These are phyloP conservation scores for Eucera pruinosa DNA, from an alignment of 2,888 invertebrate species.

Conservation along the genomic window DNA sequence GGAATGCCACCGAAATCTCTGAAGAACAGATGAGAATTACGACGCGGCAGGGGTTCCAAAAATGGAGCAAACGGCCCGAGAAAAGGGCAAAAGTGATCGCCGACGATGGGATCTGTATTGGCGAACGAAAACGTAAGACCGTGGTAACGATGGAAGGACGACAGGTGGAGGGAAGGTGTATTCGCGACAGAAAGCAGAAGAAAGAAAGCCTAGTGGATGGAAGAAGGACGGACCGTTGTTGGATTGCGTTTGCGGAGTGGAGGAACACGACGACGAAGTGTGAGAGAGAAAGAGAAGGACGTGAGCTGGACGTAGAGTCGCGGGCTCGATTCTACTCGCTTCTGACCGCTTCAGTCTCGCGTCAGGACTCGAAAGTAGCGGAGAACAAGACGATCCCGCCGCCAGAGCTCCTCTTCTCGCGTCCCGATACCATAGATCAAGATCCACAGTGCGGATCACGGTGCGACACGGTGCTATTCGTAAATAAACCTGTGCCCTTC, in stretches of 20 bases:
- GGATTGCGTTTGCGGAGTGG: conserved; percentile 31
- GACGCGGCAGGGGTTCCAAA: background rate
- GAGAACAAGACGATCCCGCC: conserved; percentile 56
- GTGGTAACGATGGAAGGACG: conserved; percentile 42
- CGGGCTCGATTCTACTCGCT: conserved; percentile 41
- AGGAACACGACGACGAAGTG: conserved; percentile 22
- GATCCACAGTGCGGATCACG: background rate
- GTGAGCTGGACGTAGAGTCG: conserved; percentile 45
- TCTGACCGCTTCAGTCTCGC: conserved; percentile 78
- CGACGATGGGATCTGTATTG: background rate
- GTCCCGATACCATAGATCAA: background rate
- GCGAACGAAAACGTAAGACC: conserved; percentile 19
- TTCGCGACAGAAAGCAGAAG: conserved; percentile 36
- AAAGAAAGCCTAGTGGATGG: conserved; percentile 29
- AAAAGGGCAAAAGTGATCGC: background rate
- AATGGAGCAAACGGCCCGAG: background rate
- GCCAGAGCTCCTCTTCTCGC: conserved; percentile 16
- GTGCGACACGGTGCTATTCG: conserved; percentile 2
- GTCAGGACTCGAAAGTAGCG: conserved; percentile 81
- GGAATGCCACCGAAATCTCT: too few species aligned
- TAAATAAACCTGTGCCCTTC: background rate
- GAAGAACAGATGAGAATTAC: background rate
- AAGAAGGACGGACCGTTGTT: conserved; percentile 30
- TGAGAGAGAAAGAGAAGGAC: conserved; percentile 18
- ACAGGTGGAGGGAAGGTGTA: conserved; percentile 46